Conservation (phyloP, 2,113 vertebrate species). For the Danionella cerebrum region DNA sequence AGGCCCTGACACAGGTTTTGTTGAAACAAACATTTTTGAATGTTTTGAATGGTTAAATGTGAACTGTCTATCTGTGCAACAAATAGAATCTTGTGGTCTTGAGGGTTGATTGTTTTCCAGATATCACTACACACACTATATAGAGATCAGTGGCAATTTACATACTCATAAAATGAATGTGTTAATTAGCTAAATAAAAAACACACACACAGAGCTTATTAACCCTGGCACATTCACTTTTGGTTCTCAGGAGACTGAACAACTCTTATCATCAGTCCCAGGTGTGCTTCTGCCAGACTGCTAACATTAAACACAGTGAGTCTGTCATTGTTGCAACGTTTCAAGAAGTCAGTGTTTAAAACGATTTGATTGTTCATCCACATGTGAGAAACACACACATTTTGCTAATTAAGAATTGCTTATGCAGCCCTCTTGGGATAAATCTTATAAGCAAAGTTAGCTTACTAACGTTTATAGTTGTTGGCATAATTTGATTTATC, state of each 20-base stretch:
- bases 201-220: conserved; percentile 37
- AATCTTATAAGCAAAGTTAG: neutral
- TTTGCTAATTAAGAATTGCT: conserved; percentile 1
- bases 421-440: neutral
- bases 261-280: conserved; percentile 21
- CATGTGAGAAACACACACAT: neutral
- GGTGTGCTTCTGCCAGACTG: conserved; percentile 30
- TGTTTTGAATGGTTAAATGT: conserved; percentile 23
- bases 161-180: conserved; percentile 39
- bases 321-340: conserved; percentile 29
- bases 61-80: conserved; percentile 12
- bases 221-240: conserved; percentile 33
- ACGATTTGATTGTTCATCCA: conserved; percentile 18
- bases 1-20: too few species aligned
- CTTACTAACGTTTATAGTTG: too few species aligned
- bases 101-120: conserved; percentile 22
- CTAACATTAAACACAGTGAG: conserved; percentile 19
- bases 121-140: neutral
- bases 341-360: conserved; percentile 12
- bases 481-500: too few species aligned
- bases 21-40: too few species aligned
- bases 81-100: conserved; percentile 9
- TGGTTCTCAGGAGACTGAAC: conserved; percentile 22
- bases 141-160: conserved; percentile 3
- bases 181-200: conserved; percentile 39